These are phyloP conservation scores for Drosophila sproati DNA, from an alignment of 1,140 invertebrate genomes.

Conservation along the genomic window DNA sequence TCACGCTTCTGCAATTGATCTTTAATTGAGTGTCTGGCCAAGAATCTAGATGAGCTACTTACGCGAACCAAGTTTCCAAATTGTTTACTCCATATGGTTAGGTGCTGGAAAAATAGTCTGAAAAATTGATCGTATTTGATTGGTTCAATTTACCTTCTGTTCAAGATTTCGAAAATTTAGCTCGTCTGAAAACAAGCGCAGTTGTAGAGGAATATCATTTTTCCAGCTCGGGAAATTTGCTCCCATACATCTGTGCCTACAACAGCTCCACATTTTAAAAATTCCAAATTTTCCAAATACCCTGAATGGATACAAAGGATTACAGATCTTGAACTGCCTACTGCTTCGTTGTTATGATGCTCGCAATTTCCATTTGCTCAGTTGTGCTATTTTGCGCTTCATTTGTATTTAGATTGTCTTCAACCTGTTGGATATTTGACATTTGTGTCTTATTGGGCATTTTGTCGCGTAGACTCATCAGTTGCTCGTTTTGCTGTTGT, in stretches of 20 bases:
- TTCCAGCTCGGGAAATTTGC: background rate
- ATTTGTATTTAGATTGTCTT: background rate
- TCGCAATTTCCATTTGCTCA: background rate
- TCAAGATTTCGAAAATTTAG: background rate
- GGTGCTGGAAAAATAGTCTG: background rate
- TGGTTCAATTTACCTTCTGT: conserved; percentile 2
- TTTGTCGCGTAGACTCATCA: background rate
- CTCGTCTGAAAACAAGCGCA: conserved; percentile 20
- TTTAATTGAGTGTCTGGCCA: background rate
- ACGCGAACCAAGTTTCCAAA: conserved; percentile 20
- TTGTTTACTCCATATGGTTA: conserved; percentile 24
- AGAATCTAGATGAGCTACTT: background rate
- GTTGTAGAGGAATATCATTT: background rate
- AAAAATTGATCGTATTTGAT: background rate
- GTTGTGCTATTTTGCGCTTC: background rate
- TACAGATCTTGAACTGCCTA: conserved; percentile 1
- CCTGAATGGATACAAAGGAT: background rate
- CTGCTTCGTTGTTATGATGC: background rate
- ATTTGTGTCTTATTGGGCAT: background rate
- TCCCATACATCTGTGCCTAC: conserved; percentile 9
- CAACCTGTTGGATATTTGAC: background rate
- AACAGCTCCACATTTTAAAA: conserved; percentile 15
- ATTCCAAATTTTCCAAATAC: conserved; percentile 4
- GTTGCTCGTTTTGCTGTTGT: conserved; percentile 9
- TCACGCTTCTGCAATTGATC: conserved; percentile 13